phyloP scores from a whole-genome alignment of 2,888 invertebrate species.

The Halocaridina rubra region DNA sequence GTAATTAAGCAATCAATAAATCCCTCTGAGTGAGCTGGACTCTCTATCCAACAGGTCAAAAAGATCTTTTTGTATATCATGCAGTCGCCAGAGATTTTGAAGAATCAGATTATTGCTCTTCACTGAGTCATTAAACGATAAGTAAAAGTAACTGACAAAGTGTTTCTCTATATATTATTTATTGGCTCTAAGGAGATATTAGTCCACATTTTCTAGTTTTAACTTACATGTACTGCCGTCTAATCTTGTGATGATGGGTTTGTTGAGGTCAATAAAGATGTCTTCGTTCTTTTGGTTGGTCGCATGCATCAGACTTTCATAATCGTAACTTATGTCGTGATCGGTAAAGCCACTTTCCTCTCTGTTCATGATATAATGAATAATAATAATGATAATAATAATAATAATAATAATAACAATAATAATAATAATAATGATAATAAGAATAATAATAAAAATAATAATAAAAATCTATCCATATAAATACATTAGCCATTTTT shows the following conservation, averaged over 20 bases:
- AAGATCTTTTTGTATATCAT: too few species aligned
- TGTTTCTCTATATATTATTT: background rate
- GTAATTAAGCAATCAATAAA: too few species aligned
- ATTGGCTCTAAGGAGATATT: background rate
- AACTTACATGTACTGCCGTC: background rate
- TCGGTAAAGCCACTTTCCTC: background rate
- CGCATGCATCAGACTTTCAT: constrained; percentile 53
- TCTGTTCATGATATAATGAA: too few species aligned
- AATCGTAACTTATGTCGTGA: constrained; percentile 21
- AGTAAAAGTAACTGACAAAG: too few species aligned
- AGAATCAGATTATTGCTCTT: background rate
- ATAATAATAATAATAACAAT: background rate
- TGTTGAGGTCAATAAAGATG: constrained; percentile 23
- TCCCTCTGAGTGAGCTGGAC: too few species aligned
- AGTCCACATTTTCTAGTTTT: background rate
- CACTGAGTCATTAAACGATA: background rate
- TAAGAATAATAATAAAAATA: background rate
- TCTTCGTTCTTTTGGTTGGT: constrained; percentile 1
- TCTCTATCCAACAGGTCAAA: too few species aligned
- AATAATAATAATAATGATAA: background rate
- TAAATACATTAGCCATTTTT: too few species aligned
- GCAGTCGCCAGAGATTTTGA: too few species aligned
- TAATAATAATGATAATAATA: background rate
- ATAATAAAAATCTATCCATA: too few species aligned
- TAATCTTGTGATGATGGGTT: constrained; percentile 39